Percentiles rank a stretch among this genome's conserved stretches.
These are phyloP conservation scores for Ciona savignyi DNA, from an alignment of 23 tunicate species.

Conservation along the genomic window DNA sequence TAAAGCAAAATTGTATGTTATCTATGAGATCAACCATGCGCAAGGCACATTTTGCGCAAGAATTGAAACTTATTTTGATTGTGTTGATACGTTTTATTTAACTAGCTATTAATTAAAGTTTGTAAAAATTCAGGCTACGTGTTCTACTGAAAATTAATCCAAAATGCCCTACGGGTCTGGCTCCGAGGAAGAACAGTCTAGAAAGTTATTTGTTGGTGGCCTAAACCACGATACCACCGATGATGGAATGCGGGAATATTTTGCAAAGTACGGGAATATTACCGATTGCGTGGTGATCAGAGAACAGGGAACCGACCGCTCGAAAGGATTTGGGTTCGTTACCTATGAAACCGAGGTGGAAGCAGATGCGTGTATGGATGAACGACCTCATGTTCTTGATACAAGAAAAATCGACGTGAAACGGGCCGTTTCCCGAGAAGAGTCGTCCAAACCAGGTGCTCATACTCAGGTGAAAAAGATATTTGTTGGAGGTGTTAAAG, in stretches of 20 bases:
- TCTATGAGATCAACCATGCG: no score
- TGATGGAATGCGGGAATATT: conserved; percentile 39
- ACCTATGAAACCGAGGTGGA: conserved; percentile 60
- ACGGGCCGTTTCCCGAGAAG: conserved; percentile 84
- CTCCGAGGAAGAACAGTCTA: conserved; percentile 68
- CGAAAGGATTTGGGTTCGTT: conserved; percentile 85
- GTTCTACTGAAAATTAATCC: no score
- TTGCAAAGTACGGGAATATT: conserved; percentile 53
- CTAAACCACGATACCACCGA: conserved; percentile 57
- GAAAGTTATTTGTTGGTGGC: conserved; percentile 77
- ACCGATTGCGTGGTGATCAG: conserved; percentile 66
- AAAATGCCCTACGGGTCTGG: conserved; percentile 65
- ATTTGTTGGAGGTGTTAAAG: conserved; percentile 69
- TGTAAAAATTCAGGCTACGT: no score
- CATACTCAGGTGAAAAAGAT: conserved; percentile 72
- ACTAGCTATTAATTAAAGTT: no score
- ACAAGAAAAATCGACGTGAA: conserved; percentile 57
- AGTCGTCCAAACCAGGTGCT: conserved; percentile 72
- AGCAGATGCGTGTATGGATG: conserved; percentile 71
- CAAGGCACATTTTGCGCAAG: no score
- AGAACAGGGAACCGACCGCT: conserved; percentile 36
- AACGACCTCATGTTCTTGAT: conserved; percentile 60
- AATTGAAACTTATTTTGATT: no score
- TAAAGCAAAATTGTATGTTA: no score
- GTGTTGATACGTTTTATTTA: no score